Conservation (phyloP, 2,888 invertebrate genomes). For the Hirtodrosophila cameraria region DNA sequence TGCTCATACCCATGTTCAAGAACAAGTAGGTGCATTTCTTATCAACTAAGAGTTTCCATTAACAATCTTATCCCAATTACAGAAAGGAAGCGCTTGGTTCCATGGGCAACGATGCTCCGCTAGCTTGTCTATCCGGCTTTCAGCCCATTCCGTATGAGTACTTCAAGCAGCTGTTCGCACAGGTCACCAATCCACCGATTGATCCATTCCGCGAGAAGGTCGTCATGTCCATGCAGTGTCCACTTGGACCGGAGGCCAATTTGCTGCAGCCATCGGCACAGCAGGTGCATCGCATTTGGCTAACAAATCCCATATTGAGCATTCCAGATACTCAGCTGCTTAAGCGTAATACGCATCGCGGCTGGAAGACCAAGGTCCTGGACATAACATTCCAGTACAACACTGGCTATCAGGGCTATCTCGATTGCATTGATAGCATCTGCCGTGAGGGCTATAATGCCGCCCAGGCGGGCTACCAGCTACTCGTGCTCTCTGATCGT, state of each 20-base stretch:
- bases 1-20: conserved; percentile 97
- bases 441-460: conserved; percentile 93
- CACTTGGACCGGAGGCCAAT: conserved; percentile 98
- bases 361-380: conserved; percentile 94
- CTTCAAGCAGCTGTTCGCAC: conserved; percentile 99
- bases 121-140: conserved; percentile 97
- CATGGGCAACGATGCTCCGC: conserved; percentile 99
- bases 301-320: conserved; percentile 97
- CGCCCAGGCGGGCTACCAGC: conserved; percentile 90
- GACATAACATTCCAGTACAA: conserved; percentile 94
- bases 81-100: conserved; percentile 99
- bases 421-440: conserved; percentile 91
- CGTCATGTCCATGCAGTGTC: conserved; percentile 99
- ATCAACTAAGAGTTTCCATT: too few relatives aligned
- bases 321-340: conserved; percentile 95
- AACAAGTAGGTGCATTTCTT: conserved; percentile 91
- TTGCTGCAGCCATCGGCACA: conserved; percentile 94
- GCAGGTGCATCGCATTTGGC: conserved; percentile 95
- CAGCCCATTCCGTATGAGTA: conserved; percentile 98
- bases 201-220: conserved; percentile 99
- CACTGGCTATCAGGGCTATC: conserved; percentile 90
- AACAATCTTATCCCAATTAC: neutral
- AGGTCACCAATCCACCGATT: conserved; percentile 99
- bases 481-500: conserved; percentile 94
- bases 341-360: conserved; percentile 91